These are phyloP conservation scores for Pampus argenteus DNA, from an alignment of 2,797 vertebrate genomes.

Conservation along the genomic window DNA sequence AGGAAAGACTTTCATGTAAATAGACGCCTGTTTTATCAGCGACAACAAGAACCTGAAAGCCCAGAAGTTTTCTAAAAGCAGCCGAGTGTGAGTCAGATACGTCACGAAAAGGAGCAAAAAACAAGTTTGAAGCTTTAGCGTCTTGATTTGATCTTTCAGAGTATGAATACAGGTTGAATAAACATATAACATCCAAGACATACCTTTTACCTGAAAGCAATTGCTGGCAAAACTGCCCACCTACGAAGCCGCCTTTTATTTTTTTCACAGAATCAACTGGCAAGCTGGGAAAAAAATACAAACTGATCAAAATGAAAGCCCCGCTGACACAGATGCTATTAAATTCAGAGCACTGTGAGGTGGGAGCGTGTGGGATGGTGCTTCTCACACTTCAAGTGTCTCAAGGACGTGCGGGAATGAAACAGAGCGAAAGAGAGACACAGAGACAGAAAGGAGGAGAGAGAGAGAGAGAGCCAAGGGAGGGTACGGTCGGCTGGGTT, in stretches of 20 bases:
- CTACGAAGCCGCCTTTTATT: constrained; percentile 5
- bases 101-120: background rate
- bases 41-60: background rate
- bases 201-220: constrained; percentile 11
- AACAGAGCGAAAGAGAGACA: constrained; percentile 17
- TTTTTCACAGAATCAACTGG: constrained; percentile 46
- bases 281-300: constrained; percentile 54
- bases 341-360: constrained; percentile 31
- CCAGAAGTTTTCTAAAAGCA: background rate
- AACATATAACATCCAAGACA: background rate
- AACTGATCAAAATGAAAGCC: constrained; percentile 62
- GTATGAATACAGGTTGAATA: background rate
- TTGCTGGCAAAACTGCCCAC: constrained; percentile 30
- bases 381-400: constrained; percentile 49
- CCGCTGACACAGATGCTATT: constrained; percentile 59
- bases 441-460: background rate
- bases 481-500: constrained; percentile 32
- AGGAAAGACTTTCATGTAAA: no score
- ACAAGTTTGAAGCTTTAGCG: background rate
- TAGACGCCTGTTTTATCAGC: background rate
- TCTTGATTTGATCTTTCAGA: background rate
- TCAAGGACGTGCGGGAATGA: constrained; percentile 47
- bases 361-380: constrained; percentile 41
- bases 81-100: background rate
- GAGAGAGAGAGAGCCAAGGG: constrained; percentile 5